Conservation (phyloP, 2,888 invertebrate species). For the Meliscaeva auricollis region DNA sequence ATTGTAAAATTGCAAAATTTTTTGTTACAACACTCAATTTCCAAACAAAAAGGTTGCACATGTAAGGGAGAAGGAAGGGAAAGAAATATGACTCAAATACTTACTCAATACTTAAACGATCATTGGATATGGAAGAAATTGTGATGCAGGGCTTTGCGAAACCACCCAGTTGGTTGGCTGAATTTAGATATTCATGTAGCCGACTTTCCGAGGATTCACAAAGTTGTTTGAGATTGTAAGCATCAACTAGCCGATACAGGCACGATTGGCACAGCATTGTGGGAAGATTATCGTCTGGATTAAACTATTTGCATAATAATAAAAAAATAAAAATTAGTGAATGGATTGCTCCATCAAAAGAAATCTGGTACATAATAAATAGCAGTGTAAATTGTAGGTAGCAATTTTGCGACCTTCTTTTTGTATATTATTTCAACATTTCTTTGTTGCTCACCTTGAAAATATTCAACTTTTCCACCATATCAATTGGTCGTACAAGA, state of each 20-base stretch:
- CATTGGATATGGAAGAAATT: conserved; percentile 41
- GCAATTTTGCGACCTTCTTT: conserved; percentile 60
- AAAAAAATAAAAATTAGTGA: conserved; percentile 35
- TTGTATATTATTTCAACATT: conserved; percentile 58
- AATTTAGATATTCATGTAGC: conserved; percentile 78
- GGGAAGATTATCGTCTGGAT: conserved; percentile 79
- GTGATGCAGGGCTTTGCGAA: conserved; percentile 58
- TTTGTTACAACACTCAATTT: not conserved
- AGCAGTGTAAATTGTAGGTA: not conserved
- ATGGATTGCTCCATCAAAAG: conserved; percentile 40
- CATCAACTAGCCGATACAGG: conserved; percentile 79
- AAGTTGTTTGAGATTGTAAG: conserved; percentile 80
- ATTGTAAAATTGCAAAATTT: not conserved
- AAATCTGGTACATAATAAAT: too few species aligned
- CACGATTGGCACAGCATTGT: conserved; percentile 80
- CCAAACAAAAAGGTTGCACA: not conserved
- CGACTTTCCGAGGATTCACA: conserved; percentile 80
- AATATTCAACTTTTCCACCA: conserved; percentile 79
- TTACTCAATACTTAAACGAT: conserved; percentile 67
- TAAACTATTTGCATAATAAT: conserved; percentile 64
- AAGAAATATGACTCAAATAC: not conserved
- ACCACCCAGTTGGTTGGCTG: conserved; percentile 53
- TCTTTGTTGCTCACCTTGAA: conserved; percentile 77
- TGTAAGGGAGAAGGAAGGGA: not conserved
- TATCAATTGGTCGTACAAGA: conserved; percentile 79